A percentile compares a stretch with the other conserved stretches of the same genome.
Evolutionary conservation across 2,888 invertebrate genomes (phyloP).

Genomic region (Frankliniella intonsa): DNA sequence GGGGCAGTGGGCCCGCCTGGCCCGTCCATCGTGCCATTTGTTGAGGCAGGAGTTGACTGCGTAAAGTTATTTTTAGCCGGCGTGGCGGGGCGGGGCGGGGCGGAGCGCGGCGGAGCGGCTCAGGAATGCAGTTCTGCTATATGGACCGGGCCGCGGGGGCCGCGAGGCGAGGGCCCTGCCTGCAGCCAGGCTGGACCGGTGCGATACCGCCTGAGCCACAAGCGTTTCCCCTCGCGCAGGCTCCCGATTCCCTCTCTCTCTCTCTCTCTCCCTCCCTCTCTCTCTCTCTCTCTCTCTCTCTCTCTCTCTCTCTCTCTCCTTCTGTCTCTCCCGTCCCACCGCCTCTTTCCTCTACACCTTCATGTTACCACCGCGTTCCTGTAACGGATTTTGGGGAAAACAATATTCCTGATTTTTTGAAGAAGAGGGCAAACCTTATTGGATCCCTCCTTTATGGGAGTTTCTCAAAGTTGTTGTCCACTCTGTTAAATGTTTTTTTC

Average conservation of each 20-base stretch:
- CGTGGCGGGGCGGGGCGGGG: background rate
- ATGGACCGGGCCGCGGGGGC: background rate
- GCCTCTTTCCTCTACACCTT: background rate
- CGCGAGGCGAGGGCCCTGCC: background rate
- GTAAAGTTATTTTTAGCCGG: background rate
- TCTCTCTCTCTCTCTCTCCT: background rate
- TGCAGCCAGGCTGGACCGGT: background rate
- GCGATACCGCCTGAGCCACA: no score
- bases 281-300: background rate
- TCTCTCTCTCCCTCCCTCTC: background rate
- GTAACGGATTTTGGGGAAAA: background rate
- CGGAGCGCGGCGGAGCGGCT: background rate
- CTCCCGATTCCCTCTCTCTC: background rate
- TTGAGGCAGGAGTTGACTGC: background rate
- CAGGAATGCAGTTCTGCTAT: background rate
- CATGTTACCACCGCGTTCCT: background rate
- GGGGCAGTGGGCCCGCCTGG: background rate
- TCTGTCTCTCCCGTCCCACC: background rate
- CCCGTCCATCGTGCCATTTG: background rate
- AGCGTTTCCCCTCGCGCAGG: no score
- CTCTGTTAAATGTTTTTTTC: no score
- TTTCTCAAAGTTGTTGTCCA: no score
- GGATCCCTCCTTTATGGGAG: no score
- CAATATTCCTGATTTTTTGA: background rate
- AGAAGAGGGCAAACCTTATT: no score